A percentile compares a stretch with the other conserved stretches of the same genome.
Conservation (phyloP, 1,140 invertebrate species). For the Anoplophora glabripennis region DNA sequence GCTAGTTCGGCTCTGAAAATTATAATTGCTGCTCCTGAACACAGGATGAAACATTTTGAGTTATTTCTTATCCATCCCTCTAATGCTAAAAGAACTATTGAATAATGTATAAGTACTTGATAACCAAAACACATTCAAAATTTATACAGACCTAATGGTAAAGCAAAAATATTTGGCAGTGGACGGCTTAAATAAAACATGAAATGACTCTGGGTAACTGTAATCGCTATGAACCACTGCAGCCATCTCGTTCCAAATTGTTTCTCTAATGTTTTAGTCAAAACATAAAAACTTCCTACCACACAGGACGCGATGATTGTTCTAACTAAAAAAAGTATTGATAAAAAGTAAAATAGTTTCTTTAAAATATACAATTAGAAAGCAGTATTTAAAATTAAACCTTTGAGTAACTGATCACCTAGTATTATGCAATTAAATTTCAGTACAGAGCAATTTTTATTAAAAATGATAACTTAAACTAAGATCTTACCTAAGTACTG, state of each 20-base stretch:
- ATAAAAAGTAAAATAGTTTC: too few relatives aligned
- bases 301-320: conserved; percentile 73
- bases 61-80: conserved; percentile 80
- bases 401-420: too few relatives aligned
- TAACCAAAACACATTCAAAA: background rate
- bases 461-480: background rate
- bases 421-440: conserved; percentile 23
- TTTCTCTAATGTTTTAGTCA: conserved; percentile 67
- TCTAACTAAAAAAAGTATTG: conserved; percentile 81
- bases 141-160: conserved; percentile 75
- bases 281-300: conserved; percentile 68
- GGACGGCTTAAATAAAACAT: conserved; percentile 94
- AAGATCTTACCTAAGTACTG: conserved; percentile 84
- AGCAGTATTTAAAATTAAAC: too few relatives aligned
- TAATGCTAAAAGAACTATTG: conserved; percentile 84
- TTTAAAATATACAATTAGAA: background rate
- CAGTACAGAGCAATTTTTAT: background rate
- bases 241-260: conserved; percentile 76
- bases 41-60: conserved; percentile 74
- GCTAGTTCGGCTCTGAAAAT: conserved; percentile 90
- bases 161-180: conserved; percentile 93
- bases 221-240: conserved; percentile 82
- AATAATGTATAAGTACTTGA: background rate
- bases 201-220: conserved; percentile 94
- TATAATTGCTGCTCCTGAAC: conserved; percentile 81